Evolutionary conservation across 2,888 invertebrate species (phyloP).

Genomic region (Mimas tiliae): DNA sequence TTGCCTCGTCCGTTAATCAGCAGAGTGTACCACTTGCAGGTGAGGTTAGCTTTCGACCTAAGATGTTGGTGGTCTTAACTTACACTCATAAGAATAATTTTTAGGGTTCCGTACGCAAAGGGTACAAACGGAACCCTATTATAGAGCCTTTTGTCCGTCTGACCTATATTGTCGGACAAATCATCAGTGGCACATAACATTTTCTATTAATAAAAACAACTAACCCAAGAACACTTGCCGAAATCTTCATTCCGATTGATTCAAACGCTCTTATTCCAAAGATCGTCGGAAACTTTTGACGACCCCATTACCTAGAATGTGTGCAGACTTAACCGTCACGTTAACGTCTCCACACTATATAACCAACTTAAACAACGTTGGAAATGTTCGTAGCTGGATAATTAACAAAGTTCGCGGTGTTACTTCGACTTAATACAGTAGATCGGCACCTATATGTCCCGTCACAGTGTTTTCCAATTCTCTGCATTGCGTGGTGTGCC

Average conservation of each 20-base stretch:
- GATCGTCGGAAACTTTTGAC: constrained; percentile 12
- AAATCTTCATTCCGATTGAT: constrained; percentile 12
- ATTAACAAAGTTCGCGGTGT: constrained; percentile 58
- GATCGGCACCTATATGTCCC: constrained; percentile 39
- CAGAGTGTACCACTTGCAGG: no score
- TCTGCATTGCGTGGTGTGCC: background rate
- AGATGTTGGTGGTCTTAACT: no score
- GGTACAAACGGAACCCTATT: no score
- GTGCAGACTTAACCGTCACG: constrained; percentile 40
- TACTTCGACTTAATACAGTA: constrained; percentile 46
- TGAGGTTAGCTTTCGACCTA: no score
- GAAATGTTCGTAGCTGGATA: constrained; percentile 48
- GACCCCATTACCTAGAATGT: constrained; percentile 27
- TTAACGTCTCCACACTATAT: constrained; percentile 41
- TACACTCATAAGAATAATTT: no score
- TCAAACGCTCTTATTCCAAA: constrained; percentile 4
- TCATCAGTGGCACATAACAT: background rate
- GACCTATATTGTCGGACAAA: no score
- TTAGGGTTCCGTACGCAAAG: no score
- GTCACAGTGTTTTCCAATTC: constrained; percentile 27
- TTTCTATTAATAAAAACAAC: background rate
- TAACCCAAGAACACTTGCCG: background rate
- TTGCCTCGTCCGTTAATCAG: no score
- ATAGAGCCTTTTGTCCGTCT: no score
- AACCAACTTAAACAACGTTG: constrained; percentile 41